These are phyloP conservation scores for Vanessa tameamea DNA, from an alignment of 1,140 invertebrate genomes.

Conservation along the genomic window DNA sequence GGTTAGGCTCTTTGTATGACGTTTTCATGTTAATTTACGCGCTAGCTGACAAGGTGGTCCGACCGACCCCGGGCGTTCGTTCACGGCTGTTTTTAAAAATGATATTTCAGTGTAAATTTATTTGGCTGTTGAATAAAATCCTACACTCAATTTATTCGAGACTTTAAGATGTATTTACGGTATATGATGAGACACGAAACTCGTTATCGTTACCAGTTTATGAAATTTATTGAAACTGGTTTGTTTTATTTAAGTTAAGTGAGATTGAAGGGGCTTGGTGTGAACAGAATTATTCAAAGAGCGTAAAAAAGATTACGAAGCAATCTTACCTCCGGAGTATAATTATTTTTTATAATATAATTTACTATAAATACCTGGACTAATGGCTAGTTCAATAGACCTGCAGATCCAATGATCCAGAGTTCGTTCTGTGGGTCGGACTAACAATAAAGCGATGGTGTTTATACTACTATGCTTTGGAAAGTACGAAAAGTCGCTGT, in stretches of 20 bases:
- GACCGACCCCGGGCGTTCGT: constrained; percentile 39
- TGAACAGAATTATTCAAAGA: constrained; percentile 15
- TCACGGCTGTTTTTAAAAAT: constrained; percentile 60
- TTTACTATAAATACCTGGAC: too few relatives aligned
- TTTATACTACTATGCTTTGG: too few relatives aligned
- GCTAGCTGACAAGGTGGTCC: constrained; percentile 72
- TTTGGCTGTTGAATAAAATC: constrained; percentile 48
- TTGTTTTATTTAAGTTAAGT: constrained; percentile 34
- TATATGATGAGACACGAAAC: constrained; percentile 26
- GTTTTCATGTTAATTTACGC: constrained; percentile 78
- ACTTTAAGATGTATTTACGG: constrained; percentile 40
- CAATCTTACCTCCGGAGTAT: not conserved
- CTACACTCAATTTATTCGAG: constrained; percentile 54
- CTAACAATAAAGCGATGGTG: too few relatives aligned
- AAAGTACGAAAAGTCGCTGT: too few relatives aligned
- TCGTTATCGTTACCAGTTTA: constrained; percentile 37
- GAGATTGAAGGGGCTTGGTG: constrained; percentile 22
- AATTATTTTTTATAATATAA: too few relatives aligned
- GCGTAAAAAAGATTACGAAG: constrained; percentile 2
- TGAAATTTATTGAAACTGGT: constrained; percentile 39
- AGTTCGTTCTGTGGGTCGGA: too few relatives aligned
- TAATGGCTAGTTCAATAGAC: too few relatives aligned
- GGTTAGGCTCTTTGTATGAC: constrained; percentile 74
- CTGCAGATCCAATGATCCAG: too few relatives aligned
- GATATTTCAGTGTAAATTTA: constrained; percentile 74